These are phyloP conservation scores for Drosophila borborema DNA, from an alignment of 2,888 invertebrate species.

Conservation along the genomic window DNA sequence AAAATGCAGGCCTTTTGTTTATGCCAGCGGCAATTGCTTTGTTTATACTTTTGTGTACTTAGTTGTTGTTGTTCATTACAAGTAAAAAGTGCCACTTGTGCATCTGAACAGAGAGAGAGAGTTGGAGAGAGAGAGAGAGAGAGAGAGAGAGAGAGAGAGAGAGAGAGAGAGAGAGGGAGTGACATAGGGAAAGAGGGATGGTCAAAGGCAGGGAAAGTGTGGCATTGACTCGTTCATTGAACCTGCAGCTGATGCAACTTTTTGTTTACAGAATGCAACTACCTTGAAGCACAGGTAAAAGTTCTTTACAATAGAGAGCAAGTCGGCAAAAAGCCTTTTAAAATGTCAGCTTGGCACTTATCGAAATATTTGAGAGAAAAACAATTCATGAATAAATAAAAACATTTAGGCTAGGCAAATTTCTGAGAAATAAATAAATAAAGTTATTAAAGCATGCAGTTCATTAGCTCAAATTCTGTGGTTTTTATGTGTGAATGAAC, in stretches of 20 bases:
- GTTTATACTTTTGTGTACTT: conserved; percentile 57
- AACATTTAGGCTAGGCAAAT: background rate
- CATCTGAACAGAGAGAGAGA: conserved; percentile 6
- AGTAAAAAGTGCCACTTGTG: conserved; percentile 75
- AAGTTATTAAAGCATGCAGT: background rate
- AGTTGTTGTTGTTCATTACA: conserved; percentile 58
- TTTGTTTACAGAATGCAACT: conserved; percentile 20
- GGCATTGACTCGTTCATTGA: conserved; percentile 61
- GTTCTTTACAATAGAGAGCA: background rate
- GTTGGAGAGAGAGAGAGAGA: background rate
- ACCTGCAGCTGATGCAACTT: conserved; percentile 32
- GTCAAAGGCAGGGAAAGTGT: conserved; percentile 7
- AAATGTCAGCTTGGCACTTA: conserved; percentile 40
- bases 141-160: background rate
- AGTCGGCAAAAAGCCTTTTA: conserved; percentile 34
- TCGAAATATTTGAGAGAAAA: background rate
- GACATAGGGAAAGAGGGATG: background rate
- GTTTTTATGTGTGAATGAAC: background rate
- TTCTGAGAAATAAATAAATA: background rate
- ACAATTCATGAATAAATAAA: background rate
- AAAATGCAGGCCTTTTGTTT: conserved; percentile 60
- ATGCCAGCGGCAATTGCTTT: conserved; percentile 60
- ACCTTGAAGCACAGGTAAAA: conserved; percentile 2
- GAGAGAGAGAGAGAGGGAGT: background rate
- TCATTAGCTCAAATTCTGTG: background rate